Percentiles rank a stretch among this genome's conserved stretches.
These are phyloP conservation scores for Rhamnusium bicolor DNA, from an alignment of 2,888 invertebrate species.

Conservation along the genomic window DNA sequence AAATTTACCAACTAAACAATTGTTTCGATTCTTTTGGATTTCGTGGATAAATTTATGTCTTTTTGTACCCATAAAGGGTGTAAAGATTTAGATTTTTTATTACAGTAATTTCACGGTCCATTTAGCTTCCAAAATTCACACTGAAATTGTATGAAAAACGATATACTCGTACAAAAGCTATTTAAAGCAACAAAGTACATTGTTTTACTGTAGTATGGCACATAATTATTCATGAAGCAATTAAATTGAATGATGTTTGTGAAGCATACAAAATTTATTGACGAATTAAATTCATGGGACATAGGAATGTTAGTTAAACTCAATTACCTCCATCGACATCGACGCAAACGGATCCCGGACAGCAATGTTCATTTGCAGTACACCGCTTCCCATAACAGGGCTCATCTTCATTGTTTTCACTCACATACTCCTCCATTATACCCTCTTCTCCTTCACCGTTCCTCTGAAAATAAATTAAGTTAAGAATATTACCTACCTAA, in stretches of 20 bases:
- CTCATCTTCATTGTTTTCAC: slow-evolving; percentile 74
- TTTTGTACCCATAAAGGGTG: background rate
- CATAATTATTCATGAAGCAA: background rate
- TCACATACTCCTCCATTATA: slow-evolving; percentile 71
- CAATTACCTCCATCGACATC: slow-evolving; percentile 77
- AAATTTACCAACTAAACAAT: too few relatives aligned
- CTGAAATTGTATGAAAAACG: background rate
- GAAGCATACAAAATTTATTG: background rate
- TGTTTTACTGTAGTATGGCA: background rate
- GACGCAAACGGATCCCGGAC: slow-evolving; percentile 85
- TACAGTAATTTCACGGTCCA: background rate
- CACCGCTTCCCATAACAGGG: slow-evolving; percentile 87
- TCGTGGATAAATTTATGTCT: too few relatives aligned
- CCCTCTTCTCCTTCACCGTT: slow-evolving; percentile 62
- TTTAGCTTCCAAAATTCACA: background rate
- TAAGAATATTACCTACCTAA: background rate
- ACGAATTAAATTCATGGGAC: background rate
- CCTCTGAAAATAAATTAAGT: slow-evolving; percentile 57
- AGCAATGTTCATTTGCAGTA: slow-evolving; percentile 86
- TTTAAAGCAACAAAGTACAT: background rate
- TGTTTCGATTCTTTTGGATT: too few relatives aligned
- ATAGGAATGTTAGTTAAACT: background rate
- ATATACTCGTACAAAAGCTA: background rate
- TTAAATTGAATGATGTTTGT: background rate
- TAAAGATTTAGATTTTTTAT: background rate